phyloP scores from a whole-genome alignment of 2,797 vertebrate species.

The Megaceryle alcyon region DNA sequence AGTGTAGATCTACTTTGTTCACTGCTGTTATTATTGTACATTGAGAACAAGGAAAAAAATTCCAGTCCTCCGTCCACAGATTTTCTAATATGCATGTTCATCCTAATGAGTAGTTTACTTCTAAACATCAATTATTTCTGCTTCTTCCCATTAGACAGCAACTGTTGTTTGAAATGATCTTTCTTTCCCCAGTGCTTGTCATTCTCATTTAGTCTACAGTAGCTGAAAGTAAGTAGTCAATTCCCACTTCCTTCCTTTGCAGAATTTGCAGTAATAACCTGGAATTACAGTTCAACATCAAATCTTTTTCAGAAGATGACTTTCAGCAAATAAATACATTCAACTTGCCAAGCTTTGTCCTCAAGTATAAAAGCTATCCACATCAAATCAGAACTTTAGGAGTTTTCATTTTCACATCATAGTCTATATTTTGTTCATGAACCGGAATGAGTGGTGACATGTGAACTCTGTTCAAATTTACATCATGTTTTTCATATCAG shows the following conservation, averaged over 20 bases:
- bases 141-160: background rate
- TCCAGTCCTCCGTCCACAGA: background rate
- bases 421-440: background rate
- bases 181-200: constrained; percentile 20
- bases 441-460: background rate
- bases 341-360: background rate
- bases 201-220: constrained; percentile 27
- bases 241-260: constrained; percentile 25
- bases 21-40: background rate
- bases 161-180: background rate
- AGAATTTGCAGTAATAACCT: constrained; percentile 47
- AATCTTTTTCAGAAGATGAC: constrained; percentile 33
- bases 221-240: constrained; percentile 31
- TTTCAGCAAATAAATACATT: constrained; percentile 36
- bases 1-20: background rate
- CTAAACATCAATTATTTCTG: constrained; percentile 24
- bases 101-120: constrained; percentile 1
- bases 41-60: background rate
- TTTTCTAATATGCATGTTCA: background rate
- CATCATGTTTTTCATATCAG: background rate
- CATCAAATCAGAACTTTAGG: background rate
- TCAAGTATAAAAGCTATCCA: background rate
- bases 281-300: constrained; percentile 27
- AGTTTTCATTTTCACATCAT: background rate
- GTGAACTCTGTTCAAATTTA: background rate